phyloP scores from a whole-genome alignment of 2,797 vertebrate species.

The Apodemus agrarius region DNA sequence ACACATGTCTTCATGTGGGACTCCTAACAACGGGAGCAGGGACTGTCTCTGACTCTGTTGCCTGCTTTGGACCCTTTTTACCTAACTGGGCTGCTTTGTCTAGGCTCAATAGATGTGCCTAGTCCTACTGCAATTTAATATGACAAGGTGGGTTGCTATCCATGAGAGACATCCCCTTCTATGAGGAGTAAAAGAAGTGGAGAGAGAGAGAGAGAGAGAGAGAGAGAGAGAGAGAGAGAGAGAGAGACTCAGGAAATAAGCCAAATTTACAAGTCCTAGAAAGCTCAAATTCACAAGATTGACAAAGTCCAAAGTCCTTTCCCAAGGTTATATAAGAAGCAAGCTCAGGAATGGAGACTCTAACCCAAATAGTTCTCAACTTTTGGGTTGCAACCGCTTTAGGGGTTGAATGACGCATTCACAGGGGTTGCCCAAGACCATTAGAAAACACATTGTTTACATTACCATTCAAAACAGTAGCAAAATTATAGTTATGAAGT shows the following conservation, averaged over 20 bases:
- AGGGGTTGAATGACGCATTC: not conserved
- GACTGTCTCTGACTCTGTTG: too few relatives aligned
- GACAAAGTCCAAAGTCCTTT: not conserved
- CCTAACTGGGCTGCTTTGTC: too few relatives aligned
- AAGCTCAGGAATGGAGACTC: not conserved
- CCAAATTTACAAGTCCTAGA: not conserved
- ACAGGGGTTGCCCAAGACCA: not conserved
- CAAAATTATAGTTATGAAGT: not conserved
- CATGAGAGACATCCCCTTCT: too few relatives aligned
- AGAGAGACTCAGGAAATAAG: not conserved
- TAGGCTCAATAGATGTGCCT: too few relatives aligned
- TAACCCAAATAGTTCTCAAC: not conserved
- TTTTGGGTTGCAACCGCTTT: not conserved
- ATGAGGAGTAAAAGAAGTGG: too few relatives aligned
- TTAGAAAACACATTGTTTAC: not conserved
- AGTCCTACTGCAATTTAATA: too few relatives aligned
- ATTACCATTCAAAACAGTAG: not conserved
- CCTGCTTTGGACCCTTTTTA: too few relatives aligned
- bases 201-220: too few relatives aligned
- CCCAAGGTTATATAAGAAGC: not conserved
- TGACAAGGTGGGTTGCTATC: too few relatives aligned
- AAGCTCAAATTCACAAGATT: not conserved
- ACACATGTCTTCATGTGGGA: too few relatives aligned
- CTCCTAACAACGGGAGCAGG: too few relatives aligned
- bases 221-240: too few relatives aligned